These are phyloP conservation scores for Probaryconus sp. DNA, from an alignment of 1,140 invertebrate species.

Conservation along the genomic window DNA sequence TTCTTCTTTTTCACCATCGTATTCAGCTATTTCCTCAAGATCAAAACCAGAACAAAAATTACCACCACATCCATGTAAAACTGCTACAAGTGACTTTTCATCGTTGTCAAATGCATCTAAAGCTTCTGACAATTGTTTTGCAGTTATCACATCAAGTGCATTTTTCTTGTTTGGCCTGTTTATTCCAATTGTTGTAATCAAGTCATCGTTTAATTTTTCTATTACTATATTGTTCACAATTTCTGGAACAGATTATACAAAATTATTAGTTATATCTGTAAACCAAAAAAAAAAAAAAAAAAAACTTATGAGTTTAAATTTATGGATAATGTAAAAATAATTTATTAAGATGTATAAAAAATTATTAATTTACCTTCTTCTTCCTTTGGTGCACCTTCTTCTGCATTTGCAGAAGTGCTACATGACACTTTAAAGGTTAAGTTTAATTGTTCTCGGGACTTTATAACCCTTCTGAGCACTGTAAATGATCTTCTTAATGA, in stretches of 20 bases:
- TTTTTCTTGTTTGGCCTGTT: slow-evolving; percentile 91
- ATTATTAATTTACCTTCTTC: too few species aligned
- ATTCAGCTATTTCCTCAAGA: slow-evolving; percentile 82
- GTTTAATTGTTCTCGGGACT: not conserved
- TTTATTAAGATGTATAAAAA: too few species aligned
- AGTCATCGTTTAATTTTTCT: slow-evolving; percentile 78
- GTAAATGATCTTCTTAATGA: not conserved
- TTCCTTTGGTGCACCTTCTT: too few species aligned
- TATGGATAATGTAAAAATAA: too few species aligned
- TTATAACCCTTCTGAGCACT: not conserved
- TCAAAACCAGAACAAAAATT: slow-evolving; percentile 95
- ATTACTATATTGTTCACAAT: slow-evolving; percentile 78
- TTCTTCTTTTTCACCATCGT: slow-evolving; percentile 71
- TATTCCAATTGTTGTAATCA: slow-evolving; percentile 88
- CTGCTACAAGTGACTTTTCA: slow-evolving; percentile 82
- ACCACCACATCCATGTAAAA: slow-evolving; percentile 92
- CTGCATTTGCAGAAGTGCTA: too few species aligned
- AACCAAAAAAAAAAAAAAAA: too few species aligned
- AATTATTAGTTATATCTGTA: too few species aligned
- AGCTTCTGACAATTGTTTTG: slow-evolving; percentile 83
- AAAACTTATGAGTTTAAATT: too few species aligned
- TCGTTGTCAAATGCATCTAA: slow-evolving; percentile 90
- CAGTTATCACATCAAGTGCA: slow-evolving; percentile 85
- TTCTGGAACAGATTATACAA: slow-evolving; percentile 63
- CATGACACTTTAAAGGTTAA: too few species aligned